Conservation (phyloP, 2,888 invertebrate species). For the Ochropleura leucogaster region DNA sequence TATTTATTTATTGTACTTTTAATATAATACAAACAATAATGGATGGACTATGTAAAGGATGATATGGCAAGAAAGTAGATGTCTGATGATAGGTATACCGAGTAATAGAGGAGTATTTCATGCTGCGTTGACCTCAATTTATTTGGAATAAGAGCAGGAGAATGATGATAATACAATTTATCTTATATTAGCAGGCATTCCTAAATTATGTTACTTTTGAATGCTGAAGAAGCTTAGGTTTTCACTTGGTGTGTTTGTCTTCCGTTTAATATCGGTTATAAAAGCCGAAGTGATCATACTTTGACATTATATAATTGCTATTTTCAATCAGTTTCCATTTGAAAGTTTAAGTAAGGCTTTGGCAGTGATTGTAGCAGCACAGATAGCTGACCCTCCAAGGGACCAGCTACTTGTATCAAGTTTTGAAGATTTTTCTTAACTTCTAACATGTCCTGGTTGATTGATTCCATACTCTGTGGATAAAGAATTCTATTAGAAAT, state of each 20-base stretch:
- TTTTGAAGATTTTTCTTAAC: constrained; percentile 83
- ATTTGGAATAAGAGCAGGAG: too few relatives aligned
- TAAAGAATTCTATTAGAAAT: constrained; percentile 9
- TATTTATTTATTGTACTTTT: neutral
- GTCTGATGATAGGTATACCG: too few relatives aligned
- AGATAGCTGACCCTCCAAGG: constrained; percentile 81
- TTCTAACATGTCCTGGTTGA: constrained; percentile 84
- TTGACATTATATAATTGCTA: neutral
- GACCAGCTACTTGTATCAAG: constrained; percentile 79
- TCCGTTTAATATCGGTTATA: too few relatives aligned
- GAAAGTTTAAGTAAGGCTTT: constrained; percentile 72
- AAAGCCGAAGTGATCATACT: neutral
- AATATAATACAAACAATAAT: too few relatives aligned
- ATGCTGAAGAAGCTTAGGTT: neutral
- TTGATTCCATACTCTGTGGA: constrained; percentile 84
- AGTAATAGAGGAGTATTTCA: too few relatives aligned
- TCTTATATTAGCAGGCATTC: neutral
- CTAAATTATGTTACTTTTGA: neutral
- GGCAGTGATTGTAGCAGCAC: constrained; percentile 81
- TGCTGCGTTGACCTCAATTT: too few relatives aligned
- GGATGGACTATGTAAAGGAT: too few relatives aligned
- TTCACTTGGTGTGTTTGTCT: neutral
- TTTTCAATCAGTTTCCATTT: constrained; percentile 81
- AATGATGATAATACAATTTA: neutral
- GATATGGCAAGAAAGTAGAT: too few relatives aligned